Evolutionary conservation across 2,888 invertebrate genomes (phyloP).

Genomic region (Alentia gelatinosa): DNA sequence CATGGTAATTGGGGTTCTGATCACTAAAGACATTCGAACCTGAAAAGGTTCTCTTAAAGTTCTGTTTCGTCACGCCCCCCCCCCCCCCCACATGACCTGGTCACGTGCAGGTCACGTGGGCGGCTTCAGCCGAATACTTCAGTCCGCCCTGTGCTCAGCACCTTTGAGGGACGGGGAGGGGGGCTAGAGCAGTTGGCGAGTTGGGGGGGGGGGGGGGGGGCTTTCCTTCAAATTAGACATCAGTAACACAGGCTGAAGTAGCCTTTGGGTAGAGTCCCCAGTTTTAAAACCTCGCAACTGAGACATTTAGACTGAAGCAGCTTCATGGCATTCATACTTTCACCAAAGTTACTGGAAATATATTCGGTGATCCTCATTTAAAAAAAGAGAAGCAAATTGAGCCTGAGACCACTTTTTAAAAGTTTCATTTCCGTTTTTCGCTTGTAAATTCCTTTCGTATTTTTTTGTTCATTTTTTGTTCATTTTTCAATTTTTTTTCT

Average conservation of each 20-base stretch:
- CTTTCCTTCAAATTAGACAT: not conserved
- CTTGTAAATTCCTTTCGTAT: not conserved
- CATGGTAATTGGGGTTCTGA: not conserved
- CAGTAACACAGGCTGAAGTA: not conserved
- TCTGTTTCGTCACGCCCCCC: too few relatives aligned
- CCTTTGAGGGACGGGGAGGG: too few relatives aligned
- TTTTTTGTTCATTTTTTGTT: not conserved
- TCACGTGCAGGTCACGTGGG: too few relatives aligned
- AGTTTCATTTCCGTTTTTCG: not conserved
- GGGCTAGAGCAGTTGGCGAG: not conserved
- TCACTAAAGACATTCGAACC: not conserved
- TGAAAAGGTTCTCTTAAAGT: not conserved
- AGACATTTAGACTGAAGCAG: constrained; percentile 5
- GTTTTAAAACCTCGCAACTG: not conserved
- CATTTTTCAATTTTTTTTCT: not conserved
- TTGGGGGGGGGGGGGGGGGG: not conserved
- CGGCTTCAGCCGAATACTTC: too few relatives aligned
- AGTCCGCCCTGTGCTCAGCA: too few relatives aligned
- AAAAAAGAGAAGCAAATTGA: too few relatives aligned
- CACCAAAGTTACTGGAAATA: not conserved
- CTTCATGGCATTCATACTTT: not conserved
- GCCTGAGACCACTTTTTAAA: not conserved
- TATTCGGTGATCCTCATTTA: not conserved
- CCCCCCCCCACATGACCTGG: too few relatives aligned
- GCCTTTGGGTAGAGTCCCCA: not conserved